Percentiles rank a stretch among this genome's conserved stretches.
These are phyloP conservation scores for Martes flavigula DNA, from an alignment of 2,797 vertebrate genomes.

Conservation along the genomic window DNA sequence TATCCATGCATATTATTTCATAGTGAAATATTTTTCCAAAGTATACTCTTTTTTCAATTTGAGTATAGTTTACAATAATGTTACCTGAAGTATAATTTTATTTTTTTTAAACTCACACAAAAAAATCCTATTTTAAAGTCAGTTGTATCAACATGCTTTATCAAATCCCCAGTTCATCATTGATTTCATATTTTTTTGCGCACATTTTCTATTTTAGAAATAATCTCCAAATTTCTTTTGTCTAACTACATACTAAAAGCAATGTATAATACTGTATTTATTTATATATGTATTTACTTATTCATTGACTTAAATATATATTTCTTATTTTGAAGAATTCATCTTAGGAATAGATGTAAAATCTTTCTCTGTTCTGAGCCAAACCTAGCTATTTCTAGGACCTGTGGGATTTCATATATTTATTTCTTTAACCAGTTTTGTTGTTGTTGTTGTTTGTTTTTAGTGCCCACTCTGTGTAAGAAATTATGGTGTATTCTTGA, in stretches of 20 bases:
- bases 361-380: not conserved
- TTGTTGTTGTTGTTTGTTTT: not conserved
- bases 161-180: not conserved
- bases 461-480: not conserved
- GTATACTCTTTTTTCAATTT: not conserved
- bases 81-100: not conserved
- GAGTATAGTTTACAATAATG: not conserved
- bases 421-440: not conserved
- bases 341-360: not conserved
- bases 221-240: conserved; percentile 9
- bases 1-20: not conserved
- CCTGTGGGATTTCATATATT: not conserved
- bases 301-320: not conserved
- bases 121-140: conserved; percentile 3
- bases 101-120: not conserved
- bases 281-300: not conserved
- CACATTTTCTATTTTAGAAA: not conserved
- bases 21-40: not conserved
- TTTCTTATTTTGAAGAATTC: not conserved
- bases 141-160: not conserved
- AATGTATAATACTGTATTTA: not conserved
- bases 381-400: not conserved
- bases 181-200: not conserved
- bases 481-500: not conserved
- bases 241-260: not conserved